These are phyloP conservation scores for Lipophrys pholis DNA, from an alignment of 2,113 vertebrate species.

Conservation along the genomic window DNA sequence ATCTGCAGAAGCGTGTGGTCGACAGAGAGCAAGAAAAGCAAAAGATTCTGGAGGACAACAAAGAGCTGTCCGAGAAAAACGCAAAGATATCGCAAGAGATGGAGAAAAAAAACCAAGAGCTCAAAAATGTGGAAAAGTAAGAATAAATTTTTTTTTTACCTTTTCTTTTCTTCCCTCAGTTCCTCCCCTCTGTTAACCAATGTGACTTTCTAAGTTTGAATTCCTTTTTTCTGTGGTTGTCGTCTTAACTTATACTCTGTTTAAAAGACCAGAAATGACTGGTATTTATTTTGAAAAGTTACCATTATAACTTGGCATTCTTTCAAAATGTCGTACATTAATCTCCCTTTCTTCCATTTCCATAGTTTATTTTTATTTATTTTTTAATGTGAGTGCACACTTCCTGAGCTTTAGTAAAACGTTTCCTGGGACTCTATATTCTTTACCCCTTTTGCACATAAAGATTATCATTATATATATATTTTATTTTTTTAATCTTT, in stretches of 20 bases:
- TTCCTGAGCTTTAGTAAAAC: not conserved
- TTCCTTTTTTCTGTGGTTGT: no score
- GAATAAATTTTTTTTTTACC: conserved; percentile 4
- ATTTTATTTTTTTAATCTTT: not conserved
- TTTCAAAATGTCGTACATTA: not conserved
- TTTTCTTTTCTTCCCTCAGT: not conserved
- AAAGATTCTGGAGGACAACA: conserved; percentile 90
- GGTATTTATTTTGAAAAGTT: no score
- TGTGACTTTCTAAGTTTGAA: not conserved
- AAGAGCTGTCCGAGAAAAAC: conserved; percentile 89
- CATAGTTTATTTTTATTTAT: not conserved
- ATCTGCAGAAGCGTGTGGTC: conserved; percentile 87
- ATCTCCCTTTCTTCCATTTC: not conserved
- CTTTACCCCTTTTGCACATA: not conserved
- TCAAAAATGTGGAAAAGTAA: conserved; percentile 94
- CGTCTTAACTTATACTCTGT: no score
- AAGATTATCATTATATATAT: not conserved
- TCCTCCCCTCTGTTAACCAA: not conserved
- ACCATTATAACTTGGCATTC: no score
- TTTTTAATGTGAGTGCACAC: not conserved
- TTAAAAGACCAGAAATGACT: no score
- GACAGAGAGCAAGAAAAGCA: conserved; percentile 89
- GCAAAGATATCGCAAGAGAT: conserved; percentile 86
- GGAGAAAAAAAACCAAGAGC: conserved; percentile 88
- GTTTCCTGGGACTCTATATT: not conserved